phyloP scores from a whole-genome alignment of 2,113 vertebrate genomes.

The Heptranchias perlo region DNA sequence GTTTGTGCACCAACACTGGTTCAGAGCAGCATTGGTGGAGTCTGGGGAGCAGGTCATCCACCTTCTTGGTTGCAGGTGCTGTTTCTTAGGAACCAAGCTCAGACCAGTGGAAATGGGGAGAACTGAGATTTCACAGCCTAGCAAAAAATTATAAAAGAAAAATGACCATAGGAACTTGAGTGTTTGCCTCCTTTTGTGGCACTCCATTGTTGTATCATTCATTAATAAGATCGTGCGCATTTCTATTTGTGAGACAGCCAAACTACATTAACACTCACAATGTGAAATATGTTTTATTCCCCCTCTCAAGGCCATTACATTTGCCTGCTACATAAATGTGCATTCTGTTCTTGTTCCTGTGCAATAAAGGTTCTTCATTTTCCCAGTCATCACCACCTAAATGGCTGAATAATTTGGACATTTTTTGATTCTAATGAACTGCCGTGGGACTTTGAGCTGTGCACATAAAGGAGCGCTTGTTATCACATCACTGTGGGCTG shows the following conservation, averaged over 20 bases:
- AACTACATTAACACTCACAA: not conserved
- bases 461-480: conserved; percentile 36
- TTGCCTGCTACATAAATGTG: conserved; percentile 22
- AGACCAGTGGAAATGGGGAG: not conserved
- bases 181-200: not conserved
- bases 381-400: conserved; percentile 39
- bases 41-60: not conserved
- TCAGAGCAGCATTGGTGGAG: not conserved
- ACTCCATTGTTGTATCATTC: not conserved
- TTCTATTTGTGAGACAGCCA: not conserved
- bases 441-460: conserved; percentile 28
- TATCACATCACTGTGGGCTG: conserved; percentile 34
- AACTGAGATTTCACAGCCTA: not conserved
- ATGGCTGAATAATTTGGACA: conserved; percentile 24
- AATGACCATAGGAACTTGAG: not conserved
- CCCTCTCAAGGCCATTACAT: not conserved
- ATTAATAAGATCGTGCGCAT: not conserved
- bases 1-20: not conserved
- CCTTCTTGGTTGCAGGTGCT: not conserved
- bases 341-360: conserved; percentile 37
- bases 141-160: not conserved
- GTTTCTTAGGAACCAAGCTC: not conserved
- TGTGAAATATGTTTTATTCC: not conserved
- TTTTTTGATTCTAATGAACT: conserved; percentile 32
- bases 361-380: conserved; percentile 39